Conservation (phyloP, 2,113 vertebrate genomes). For the Chaenogobius annularis region DNA sequence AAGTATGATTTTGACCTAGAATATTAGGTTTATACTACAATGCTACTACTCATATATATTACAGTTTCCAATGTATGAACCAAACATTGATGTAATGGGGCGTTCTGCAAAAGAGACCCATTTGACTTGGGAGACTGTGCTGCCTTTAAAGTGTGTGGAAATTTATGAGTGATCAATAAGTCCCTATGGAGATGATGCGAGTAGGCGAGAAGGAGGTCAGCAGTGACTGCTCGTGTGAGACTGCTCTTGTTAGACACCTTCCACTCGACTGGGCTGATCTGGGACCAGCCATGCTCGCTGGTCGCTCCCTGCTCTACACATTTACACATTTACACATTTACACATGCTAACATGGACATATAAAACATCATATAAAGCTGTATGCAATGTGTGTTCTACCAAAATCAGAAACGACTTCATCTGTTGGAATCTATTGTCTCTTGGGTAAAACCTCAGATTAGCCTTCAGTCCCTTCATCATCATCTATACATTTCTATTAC, state of each 20-base stretch:
- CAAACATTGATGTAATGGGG: not conserved
- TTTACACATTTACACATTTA: not conserved
- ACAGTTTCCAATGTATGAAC: not conserved
- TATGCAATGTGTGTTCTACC: no score
- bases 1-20: no score
- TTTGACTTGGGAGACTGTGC: not conserved
- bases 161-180: conserved; percentile 37
- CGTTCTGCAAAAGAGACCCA: not conserved
- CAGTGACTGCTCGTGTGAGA: conserved; percentile 38
- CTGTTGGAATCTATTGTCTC: no score
- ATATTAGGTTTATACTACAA: no score
- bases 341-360: not conserved
- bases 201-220: conserved; percentile 13
- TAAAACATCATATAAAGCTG: no score
- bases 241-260: conserved; percentile 37
- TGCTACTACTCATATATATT: no score
- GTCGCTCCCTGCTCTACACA: conserved; percentile 10
- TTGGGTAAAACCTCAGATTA: no score
- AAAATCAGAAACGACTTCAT: no score
- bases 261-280: conserved; percentile 40
- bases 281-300: conserved; percentile 15
- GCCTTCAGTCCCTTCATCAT: no score
- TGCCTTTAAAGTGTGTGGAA: conserved; percentile 6
- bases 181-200: conserved; percentile 6
- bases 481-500: no score